Base-by-base conservation (phyloP, 2,113 vertebrate species). In the Salminus brasiliensis region DNA sequence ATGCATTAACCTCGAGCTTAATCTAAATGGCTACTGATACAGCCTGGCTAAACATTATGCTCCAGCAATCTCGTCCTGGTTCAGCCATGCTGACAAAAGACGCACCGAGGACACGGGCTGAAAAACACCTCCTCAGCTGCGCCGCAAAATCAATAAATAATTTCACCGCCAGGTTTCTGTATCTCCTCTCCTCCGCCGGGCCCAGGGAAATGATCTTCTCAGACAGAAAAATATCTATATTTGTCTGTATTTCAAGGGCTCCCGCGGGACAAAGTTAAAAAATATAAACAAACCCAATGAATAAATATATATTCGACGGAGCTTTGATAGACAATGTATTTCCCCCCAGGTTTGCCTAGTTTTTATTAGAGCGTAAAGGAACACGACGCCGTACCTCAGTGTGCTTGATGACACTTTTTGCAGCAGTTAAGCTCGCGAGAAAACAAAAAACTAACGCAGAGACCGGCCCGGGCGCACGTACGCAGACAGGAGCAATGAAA, bases 71-170 rank as follows among this genome's bases (percentile, higher is more conserved):
- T 62, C 72, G 69, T 74, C 65, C 71, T 47, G 63, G 69, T 85
- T 78, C 78, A 83, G 75, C 59, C 45, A 55, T 21, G 41, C 9
- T 23, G 66, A 86, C 43, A 60, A 80, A 83, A 82, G 41, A 89
- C 85, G 63, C 66, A 72, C 32, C 72, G 71, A 70, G 72, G 78
- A 83, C 77, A 45, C 63, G 47, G 81, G 75, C 84, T 1, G 25
- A 74, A 27, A 72, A 32, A n/a, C n/a, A n/a, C 34, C 13, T 45
- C 76, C 49, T 39, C 29, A n/a, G 15, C 63, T 12, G 2, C 29
- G n/a, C 55, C 16, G 65, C 34, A 72, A 62, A 89, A 93, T 91
- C 91, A 87, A 91, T 91, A 87, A 65, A 90, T 90, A 67, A 89
- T 91, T 86, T 88, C 79, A 87, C 81, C 80, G 83, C 63, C 77